Evolutionary conservation across 2,888 invertebrate genomes (phyloP).

Genomic region (Diadegma fenestrale): DNA sequence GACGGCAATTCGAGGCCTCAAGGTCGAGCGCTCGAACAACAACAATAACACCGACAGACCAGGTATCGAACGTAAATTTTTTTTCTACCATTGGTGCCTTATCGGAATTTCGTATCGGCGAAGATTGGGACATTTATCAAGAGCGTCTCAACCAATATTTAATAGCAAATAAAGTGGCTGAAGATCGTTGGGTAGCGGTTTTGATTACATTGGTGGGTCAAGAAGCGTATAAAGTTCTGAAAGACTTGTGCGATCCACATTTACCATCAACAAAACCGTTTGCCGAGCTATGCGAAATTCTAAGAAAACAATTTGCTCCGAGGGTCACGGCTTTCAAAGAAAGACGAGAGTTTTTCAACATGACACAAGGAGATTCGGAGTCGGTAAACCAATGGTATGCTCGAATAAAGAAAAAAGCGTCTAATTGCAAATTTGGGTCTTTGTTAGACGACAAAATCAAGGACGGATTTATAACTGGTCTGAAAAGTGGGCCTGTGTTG

Average conservation of each 20-base stretch:
- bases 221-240: slow-evolving; percentile 69
- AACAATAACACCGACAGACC: slow-evolving; percentile 18
- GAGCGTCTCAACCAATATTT: slow-evolving; percentile 70
- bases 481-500: slow-evolving; percentile 59
- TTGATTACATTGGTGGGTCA: slow-evolving; percentile 68
- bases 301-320: slow-evolving; percentile 66
- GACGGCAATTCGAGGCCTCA: neutral
- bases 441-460: slow-evolving; percentile 71
- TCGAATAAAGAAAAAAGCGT: slow-evolving; percentile 74
- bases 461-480: slow-evolving; percentile 73
- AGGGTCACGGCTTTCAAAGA: slow-evolving; percentile 66
- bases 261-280: slow-evolving; percentile 69
- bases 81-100: slow-evolving; percentile 56
- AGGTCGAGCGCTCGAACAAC: slow-evolving; percentile 6
- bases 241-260: slow-evolving; percentile 68
- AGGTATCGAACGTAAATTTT: slow-evolving; percentile 38
- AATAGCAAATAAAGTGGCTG: slow-evolving; percentile 67
- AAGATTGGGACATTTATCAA: slow-evolving; percentile 70
- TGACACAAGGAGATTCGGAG: slow-evolving; percentile 72
- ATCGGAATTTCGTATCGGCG: slow-evolving; percentile 56
- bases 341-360: slow-evolving; percentile 69
- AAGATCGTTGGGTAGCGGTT: slow-evolving; percentile 69
- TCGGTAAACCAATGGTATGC: slow-evolving; percentile 71
- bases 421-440: slow-evolving; percentile 68
- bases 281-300: slow-evolving; percentile 62